Conservation (phyloP, 2,113 vertebrate genomes). For the Vulpes ferrilata region DNA sequence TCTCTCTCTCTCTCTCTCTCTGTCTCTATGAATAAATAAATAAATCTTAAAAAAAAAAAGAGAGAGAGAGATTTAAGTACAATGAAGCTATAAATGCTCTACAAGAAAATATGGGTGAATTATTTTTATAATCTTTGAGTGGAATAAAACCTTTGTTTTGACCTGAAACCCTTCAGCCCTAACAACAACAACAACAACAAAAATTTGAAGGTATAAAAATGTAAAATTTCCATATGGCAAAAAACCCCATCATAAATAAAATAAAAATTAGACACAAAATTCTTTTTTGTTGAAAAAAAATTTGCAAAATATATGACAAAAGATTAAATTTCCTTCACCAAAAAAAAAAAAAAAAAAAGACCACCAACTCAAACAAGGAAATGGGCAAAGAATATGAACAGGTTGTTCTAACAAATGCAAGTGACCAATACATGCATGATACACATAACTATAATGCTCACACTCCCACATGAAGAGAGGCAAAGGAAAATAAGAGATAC, state of each 20-base stretch:
- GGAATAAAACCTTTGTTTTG: not conserved
- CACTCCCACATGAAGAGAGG: not conserved
- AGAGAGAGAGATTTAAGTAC: not conserved
- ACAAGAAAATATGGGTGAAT: slow-evolving; percentile 46
- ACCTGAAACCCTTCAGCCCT: not conserved
- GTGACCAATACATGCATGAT: not conserved
- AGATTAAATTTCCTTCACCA: not conserved
- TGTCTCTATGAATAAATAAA: too few relatives aligned
- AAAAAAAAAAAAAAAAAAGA: not conserved
- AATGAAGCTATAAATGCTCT: slow-evolving; percentile 52
- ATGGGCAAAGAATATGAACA: slow-evolving; percentile 38
- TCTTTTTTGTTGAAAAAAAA: not conserved
- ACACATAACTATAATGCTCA: not conserved
- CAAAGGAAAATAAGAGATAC: not conserved
- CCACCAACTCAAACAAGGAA: not conserved
- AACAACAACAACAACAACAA: not conserved
- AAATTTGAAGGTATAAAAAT: not conserved
- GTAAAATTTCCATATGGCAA: not conserved
- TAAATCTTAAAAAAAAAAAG: not conserved
- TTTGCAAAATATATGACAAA: slow-evolving; percentile 39
- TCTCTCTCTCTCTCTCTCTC: too few relatives aligned
- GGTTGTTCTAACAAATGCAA: not conserved
- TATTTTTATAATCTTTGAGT: slow-evolving; percentile 50
- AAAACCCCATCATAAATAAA: not conserved
- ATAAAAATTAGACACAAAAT: slow-evolving; percentile 22